Percentiles rank a stretch among this genome's conserved stretches.
phyloP scores from a whole-genome alignment of 2,888 invertebrate species.

The Tupiocoris notatus region DNA sequence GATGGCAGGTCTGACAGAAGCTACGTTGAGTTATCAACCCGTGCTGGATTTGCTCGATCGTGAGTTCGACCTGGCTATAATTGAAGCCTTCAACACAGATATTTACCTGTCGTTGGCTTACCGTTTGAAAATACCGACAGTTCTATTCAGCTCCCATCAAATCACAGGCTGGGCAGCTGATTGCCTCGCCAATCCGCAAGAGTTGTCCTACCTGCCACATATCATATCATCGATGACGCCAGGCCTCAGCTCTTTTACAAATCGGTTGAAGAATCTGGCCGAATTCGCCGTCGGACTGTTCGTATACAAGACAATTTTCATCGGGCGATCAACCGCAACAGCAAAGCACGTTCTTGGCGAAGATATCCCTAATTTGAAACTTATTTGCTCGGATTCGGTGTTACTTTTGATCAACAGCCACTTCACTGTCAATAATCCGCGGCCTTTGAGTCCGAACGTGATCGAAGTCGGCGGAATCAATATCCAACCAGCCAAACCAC shows the following conservation, averaged over 20 bases:
- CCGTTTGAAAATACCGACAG: conserved; percentile 63
- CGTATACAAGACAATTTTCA: background rate
- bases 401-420: conserved; percentile 57
- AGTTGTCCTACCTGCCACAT: conserved; percentile 61
- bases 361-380: conserved; percentile 52
- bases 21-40: conserved; percentile 3
- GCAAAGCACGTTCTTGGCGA: conserved; percentile 46
- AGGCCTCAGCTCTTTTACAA: background rate
- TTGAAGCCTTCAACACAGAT: conserved; percentile 71
- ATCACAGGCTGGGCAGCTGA: conserved; percentile 64
- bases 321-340: conserved; percentile 16
- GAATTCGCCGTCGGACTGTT: background rate
- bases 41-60: conserved; percentile 27
- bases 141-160: conserved; percentile 61
- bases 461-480: conserved; percentile 66
- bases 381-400: conserved; percentile 56
- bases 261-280: background rate
- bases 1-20: conserved; percentile 14
- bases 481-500: conserved; percentile 52
- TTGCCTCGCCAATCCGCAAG: conserved; percentile 60
- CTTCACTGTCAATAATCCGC: conserved; percentile 53
- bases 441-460: conserved; percentile 60
- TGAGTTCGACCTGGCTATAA: conserved; percentile 64
- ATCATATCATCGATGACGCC: conserved; percentile 52
- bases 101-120: conserved; percentile 68